phyloP scores from a whole-genome alignment of 2,113 vertebrate species.

The Leptocoma aspasia region DNA sequence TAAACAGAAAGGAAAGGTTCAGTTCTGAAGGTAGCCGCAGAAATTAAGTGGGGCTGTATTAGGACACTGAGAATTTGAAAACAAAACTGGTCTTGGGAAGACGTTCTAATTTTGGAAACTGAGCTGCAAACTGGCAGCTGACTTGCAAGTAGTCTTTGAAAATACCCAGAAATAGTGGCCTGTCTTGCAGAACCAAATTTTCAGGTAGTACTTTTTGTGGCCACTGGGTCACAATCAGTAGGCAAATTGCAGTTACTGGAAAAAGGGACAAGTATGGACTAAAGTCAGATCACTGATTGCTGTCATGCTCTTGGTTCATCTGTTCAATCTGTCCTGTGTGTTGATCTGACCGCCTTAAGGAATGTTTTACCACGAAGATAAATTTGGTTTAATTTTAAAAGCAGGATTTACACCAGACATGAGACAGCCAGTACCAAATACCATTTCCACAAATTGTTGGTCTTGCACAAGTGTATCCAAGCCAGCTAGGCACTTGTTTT shows the following conservation, averaged over 20 bases:
- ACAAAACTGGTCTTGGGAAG: neutral
- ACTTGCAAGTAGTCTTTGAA: neutral
- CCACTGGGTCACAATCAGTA: neutral
- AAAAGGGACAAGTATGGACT: neutral
- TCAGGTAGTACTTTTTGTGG: neutral
- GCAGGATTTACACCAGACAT: fast-evolving
- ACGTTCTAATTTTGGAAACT: neutral
- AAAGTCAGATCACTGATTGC: neutral
- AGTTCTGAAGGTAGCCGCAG: neutral
- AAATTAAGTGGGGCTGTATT: neutral
- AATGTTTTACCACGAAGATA: neutral
- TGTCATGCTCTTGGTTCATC: neutral
- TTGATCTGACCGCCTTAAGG: neutral
- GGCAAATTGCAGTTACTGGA: neutral
- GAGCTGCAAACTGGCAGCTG: neutral
- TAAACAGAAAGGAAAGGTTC: neutral
- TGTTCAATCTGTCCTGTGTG: neutral
- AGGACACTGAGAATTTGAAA: neutral
- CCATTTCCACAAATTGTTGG: neutral
- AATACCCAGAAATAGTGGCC: neutral
- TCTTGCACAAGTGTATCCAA: neutral
- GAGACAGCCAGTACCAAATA: neutral
- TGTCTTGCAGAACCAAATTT: neutral
- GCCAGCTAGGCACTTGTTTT: neutral
- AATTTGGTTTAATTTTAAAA: neutral